A percentile compares a stretch with the other conserved stretches of the same genome.
Evolutionary conservation across 1,140 invertebrate species (phyloP).

Genomic region (Macrostomum lignano): DNA sequence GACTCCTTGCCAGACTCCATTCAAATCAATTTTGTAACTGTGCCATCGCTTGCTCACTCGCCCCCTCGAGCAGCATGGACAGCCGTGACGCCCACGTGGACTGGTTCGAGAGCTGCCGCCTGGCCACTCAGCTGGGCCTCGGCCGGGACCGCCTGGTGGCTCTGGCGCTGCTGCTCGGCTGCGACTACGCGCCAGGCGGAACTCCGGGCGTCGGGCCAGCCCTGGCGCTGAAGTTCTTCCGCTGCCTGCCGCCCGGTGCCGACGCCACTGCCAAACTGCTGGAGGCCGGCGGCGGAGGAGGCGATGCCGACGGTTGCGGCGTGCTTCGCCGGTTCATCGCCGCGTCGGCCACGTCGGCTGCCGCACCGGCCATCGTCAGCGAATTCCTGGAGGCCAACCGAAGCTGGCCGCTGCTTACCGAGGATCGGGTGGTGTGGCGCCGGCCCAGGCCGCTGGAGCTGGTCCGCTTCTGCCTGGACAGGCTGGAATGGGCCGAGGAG

Average conservation of each 20-base stretch:
- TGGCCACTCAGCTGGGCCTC: constrained; percentile 33
- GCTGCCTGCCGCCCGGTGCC: constrained; percentile 20
- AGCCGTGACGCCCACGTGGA: constrained; percentile 39
- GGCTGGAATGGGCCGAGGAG: constrained; percentile 36
- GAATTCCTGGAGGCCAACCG: too few relatives aligned
- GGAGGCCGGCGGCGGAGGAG: too few relatives aligned
- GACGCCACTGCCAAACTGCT: constrained; percentile 25
- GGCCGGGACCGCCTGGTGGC: constrained; percentile 51
- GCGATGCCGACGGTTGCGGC: too few relatives aligned
- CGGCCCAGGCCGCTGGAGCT: too few relatives aligned
- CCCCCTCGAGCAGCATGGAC: constrained; percentile 19
- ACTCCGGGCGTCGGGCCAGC: constrained; percentile 48
- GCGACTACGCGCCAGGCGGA: constrained; percentile 48
- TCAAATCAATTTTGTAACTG: background rate
- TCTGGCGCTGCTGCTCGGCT: constrained; percentile 50
- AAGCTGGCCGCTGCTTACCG: too few relatives aligned
- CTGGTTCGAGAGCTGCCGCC: constrained; percentile 40
- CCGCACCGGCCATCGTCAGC: too few relatives aligned
- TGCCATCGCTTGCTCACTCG: background rate
- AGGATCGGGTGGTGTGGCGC: too few relatives aligned
- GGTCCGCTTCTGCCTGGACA: too few relatives aligned
- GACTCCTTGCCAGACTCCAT: too few relatives aligned
- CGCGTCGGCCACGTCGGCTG: too few relatives aligned
- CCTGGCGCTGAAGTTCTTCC: constrained; percentile 44
- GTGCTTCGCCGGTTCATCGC: too few relatives aligned